Conservation (phyloP, 2,113 vertebrate genomes). For the Semnornis frantzii region DNA sequence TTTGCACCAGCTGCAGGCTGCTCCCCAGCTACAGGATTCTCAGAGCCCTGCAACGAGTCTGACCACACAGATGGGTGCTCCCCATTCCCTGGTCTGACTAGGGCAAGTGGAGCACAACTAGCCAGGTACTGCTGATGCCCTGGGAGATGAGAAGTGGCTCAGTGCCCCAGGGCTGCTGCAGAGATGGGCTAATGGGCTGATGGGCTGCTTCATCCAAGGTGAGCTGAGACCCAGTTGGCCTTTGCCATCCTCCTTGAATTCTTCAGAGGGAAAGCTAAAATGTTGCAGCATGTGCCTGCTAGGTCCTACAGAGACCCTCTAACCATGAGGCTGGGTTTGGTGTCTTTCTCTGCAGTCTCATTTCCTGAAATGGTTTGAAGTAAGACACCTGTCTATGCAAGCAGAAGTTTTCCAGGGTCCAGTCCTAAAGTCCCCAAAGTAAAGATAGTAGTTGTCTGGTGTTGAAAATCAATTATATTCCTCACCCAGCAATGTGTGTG, state of each 20-base stretch:
- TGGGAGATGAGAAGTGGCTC: neutral
- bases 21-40: neutral
- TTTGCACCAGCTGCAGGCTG: neutral
- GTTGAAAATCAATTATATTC: neutral
- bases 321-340: neutral
- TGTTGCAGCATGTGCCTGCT: accelerated
- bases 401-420: neutral
- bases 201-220: neutral
- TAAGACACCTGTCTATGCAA: neutral
- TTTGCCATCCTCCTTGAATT: neutral
- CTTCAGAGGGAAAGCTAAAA: neutral
- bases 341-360: neutral
- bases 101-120: neutral
- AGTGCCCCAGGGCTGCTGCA: neutral
- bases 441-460: neutral
- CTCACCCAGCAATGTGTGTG: neutral
- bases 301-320: neutral
- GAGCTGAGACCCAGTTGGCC: neutral
- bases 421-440: neutral
- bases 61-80: neutral
- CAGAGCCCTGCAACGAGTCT: accelerated
- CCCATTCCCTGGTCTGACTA: neutral
- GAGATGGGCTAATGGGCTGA: neutral
- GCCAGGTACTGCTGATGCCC: neutral
- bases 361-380: neutral